Evolutionary conservation across 2,113 vertebrate species (phyloP), one percentile per base, ranked within the genome.

Genomic region (Phyllostomus hastatus): DNA sequence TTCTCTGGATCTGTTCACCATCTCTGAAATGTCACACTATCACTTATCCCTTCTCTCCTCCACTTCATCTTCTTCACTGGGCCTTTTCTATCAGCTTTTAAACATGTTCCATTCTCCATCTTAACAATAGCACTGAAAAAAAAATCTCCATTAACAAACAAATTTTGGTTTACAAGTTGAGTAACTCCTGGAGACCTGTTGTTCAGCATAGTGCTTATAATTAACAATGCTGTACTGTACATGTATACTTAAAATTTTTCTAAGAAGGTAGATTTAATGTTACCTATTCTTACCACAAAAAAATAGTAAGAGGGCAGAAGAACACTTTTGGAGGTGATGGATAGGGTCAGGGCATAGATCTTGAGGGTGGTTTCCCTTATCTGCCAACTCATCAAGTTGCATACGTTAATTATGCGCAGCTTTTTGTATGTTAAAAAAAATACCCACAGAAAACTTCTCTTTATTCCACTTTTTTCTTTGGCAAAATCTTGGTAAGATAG

Each of bases 1-100:
- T 86, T 80, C 85, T 93, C 52, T 88, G 73, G n/a, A 61, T 94
- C 72, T 81, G 64, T 92, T 73, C 8, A n/a, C 41, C 43, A n/a
- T 93, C 38, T 90, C 57, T 92, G 66, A 61, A 90, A 35, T 79
- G 50, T 91, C 33, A 41, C 17, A 50, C 17, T 76, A 11, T 72
- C 48, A 46, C 20, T 86, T 86, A n/a, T 67, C 64, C 28, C 66
- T 89, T 59, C 33, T 92, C 28, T 93, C 64, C n/a, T 93, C 87
- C 75, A 33, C 38, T 94, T 93, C 31, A 90, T 0, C 10, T 83
- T 88, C 59, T 91, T 24, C 69, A 7, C 46, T 88, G 70, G 43
- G 70, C 46, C 46, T 38, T 87, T 91, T 82, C 66, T 88, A 20
- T 72, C 20, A 87, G 67, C 48, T 75, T 59, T 67, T 73, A 89